Conservation (phyloP, 2,888 invertebrate species). For the Dasypogon diadema region DNA sequence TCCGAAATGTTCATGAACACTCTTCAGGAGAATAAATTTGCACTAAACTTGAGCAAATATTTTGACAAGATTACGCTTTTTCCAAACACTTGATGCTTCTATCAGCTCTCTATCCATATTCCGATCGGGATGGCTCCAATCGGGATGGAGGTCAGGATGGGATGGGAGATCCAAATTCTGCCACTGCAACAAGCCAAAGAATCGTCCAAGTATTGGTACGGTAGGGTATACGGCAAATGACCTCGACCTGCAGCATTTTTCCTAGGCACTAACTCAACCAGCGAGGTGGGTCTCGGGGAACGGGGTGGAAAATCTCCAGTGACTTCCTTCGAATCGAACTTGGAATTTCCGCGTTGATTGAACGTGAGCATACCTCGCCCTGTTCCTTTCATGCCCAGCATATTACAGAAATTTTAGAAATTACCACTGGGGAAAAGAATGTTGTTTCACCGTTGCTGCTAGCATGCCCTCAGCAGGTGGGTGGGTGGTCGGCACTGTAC, state of each 20-base stretch:
- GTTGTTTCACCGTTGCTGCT: no score
- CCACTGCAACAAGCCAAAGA: slow-evolving; percentile 5
- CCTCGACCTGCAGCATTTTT: slow-evolving; percentile 33
- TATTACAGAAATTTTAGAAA: background rate
- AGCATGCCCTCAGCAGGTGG: no score
- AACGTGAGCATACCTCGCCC: background rate
- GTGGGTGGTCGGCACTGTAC: background rate
- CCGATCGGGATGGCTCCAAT: background rate
- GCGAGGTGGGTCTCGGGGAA: background rate
- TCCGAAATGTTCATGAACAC: background rate
- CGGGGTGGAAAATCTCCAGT: background rate
- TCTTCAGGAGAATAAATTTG: slow-evolving; percentile 1
- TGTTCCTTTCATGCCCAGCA: background rate
- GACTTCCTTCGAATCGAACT: background rate
- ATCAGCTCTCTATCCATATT: background rate
- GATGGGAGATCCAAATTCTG: background rate
- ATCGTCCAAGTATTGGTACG: background rate
- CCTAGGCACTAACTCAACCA: background rate
- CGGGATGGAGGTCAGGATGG: background rate
- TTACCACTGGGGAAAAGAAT: no score
- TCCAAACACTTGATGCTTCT: slow-evolving; percentile 40
- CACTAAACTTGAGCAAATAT: slow-evolving; percentile 26
- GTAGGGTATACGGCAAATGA: background rate
- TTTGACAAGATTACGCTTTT: slow-evolving; percentile 29
- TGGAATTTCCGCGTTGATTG: background rate